phyloP scores from a whole-genome alignment of 2,888 invertebrate species.

The Agrotis segetum region DNA sequence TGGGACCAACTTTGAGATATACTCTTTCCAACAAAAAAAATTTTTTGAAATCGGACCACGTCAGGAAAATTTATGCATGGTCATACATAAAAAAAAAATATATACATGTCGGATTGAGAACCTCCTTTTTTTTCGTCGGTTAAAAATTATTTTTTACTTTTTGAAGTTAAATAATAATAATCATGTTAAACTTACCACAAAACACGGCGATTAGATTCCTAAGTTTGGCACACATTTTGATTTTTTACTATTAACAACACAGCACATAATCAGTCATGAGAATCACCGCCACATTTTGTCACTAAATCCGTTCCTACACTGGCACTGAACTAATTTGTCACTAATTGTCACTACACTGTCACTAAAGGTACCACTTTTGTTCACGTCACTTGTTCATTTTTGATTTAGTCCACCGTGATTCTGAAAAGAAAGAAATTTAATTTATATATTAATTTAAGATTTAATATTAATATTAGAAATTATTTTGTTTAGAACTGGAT shows the following conservation, averaged over 20 bases:
- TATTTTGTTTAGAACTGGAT: too few relatives aligned
- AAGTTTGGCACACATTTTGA: conserved; percentile 84
- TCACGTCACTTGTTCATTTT: conserved; percentile 53
- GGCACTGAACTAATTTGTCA: conserved; percentile 68
- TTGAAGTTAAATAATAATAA: too few relatives aligned
- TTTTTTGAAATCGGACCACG: too few relatives aligned
- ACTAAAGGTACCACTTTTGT: conserved; percentile 45
- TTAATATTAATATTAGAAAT: too few relatives aligned
- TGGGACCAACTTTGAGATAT: too few relatives aligned
- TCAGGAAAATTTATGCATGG: too few relatives aligned
- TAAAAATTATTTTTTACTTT: too few relatives aligned
- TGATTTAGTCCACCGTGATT: conserved; percentile 31
- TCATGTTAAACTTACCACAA: conserved; percentile 83
- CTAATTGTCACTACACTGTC: conserved; percentile 64
- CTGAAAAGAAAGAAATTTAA: conserved; percentile 49
- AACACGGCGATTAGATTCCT: conserved; percentile 74
- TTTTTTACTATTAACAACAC: conserved; percentile 69
- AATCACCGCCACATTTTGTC: conserved; percentile 81
- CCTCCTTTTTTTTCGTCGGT: too few relatives aligned
- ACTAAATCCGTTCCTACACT: conserved; percentile 63
- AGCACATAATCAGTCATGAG: conserved; percentile 75
- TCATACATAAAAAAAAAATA: too few relatives aligned
- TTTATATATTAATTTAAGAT: conserved; percentile 15
- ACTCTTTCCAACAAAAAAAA: too few relatives aligned
- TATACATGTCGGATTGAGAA: too few relatives aligned